These are phyloP conservation scores for Chrysolina oricalcia DNA, from an alignment of 2,888 invertebrate genomes.

Conservation along the genomic window DNA sequence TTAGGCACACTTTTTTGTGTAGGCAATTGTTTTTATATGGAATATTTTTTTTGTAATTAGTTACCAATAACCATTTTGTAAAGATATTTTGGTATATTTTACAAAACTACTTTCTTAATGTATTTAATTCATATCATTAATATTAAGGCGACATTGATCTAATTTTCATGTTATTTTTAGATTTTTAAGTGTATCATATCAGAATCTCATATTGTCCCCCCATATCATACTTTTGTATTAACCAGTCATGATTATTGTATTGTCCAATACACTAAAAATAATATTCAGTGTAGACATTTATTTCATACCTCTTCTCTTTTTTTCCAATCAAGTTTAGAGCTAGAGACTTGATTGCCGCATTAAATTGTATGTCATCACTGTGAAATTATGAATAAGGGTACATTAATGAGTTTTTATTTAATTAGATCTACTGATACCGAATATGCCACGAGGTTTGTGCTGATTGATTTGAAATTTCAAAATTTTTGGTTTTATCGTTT, in stretches of 20 bases:
- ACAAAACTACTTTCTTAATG: conserved; percentile 45
- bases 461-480: no score
- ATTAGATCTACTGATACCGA: no score
- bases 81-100: conserved; percentile 53
- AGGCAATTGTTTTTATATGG: conserved; percentile 45
- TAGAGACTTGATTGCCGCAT: no score
- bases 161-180: conserved; percentile 45
- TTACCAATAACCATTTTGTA: conserved; percentile 54
- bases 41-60: conserved; percentile 52
- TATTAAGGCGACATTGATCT: conserved; percentile 33
- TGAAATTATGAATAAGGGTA: no score
- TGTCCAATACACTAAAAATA: conserved; percentile 58
- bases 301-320: not conserved
- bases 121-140: conserved; percentile 50
- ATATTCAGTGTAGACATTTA: conserved; percentile 23
- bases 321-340: no score
- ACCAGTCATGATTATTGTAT: conserved; percentile 56
- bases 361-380: no score
- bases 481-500: no score
- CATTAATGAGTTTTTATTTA: no score
- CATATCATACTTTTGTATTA: conserved; percentile 62
- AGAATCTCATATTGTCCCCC: conserved; percentile 55
- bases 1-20: conserved; percentile 49
- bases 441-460: no score
- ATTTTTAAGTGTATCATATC: conserved; percentile 59